Evolutionary conservation across 2,888 invertebrate species (phyloP), one percentile per base, ranked within the genome.

Genomic region (Terebella lapidaria): DNA sequence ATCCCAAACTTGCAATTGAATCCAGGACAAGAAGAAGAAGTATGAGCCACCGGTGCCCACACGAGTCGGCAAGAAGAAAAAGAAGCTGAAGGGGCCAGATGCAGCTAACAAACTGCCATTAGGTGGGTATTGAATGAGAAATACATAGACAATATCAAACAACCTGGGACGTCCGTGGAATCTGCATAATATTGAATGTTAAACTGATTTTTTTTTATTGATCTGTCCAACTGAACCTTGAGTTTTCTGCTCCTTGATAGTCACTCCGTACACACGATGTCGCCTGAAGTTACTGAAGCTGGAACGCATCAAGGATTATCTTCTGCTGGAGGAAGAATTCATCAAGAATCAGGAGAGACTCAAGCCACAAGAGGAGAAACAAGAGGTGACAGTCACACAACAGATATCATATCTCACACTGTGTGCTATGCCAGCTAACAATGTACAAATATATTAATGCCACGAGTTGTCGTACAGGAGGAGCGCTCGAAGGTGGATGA

Each of bases 1-100:
- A 35, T 35, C n/a, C n/a, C 10, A 35, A 15, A n/a, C 10, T 35
- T 35, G 42, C n/a, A 57, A 28, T 57, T 49, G 3, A 1, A 4
- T 45, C 10, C 25, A 63, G 67, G 69, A 69, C 42, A 68, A 99
- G 81, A 97, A 97, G 84, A 95, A 94, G 84, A 96, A 95, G 80
- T 99, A 99, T 82, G 99, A 99, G 79, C 96, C 97, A 52, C 97
- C 97, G 75, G 94, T 99, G 77, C 97, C 97, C 18, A 96, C 97
- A 0, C 86, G 97, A 57, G 96, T 99, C 53, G 99, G 99, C n/a
- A 99, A 99, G 89, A 62, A 80, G 66, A 83, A 83, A 81, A 94
- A 94, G 85, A 93, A 93, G 84, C 88, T 92, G 66, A 97, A 95
- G 85, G 99, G 99, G 27, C 97, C 99, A 0, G 99, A 99, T 84